Conservation (phyloP, 1,140 invertebrate species). For the Cataglyphis hispanica region DNA sequence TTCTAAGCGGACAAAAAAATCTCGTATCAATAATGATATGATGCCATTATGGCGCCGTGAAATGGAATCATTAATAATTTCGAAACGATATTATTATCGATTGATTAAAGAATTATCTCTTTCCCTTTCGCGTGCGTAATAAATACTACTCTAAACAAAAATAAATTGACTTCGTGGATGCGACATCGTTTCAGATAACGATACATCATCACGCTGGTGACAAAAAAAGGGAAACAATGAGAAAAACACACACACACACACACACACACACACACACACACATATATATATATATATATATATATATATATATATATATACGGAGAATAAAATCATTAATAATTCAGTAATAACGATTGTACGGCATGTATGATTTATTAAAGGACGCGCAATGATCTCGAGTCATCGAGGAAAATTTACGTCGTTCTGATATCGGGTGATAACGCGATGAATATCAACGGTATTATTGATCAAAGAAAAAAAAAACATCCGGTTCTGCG, state of each 20-base stretch:
- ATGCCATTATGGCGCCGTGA: conserved; percentile 36
- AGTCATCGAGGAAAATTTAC: conserved; percentile 25
- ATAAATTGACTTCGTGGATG: conserved; percentile 48
- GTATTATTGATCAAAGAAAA: not conserved
- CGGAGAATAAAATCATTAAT: conserved; percentile 50
- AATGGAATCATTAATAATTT: conserved; percentile 58
- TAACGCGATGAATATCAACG: conserved; percentile 28
- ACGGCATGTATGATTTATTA: conserved; percentile 33
- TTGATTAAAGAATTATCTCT: conserved; percentile 42
- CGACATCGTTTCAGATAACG: conserved; percentile 34
- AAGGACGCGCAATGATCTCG: conserved; percentile 32
- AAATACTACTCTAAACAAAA: not conserved
- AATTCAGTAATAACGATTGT: conserved; percentile 44
- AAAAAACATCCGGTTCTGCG: conserved; percentile 34
- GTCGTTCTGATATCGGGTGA: conserved; percentile 9
- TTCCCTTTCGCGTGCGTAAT: not conserved
- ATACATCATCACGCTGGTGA: conserved; percentile 40
- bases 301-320: too few relatives aligned
- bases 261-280: too few relatives aligned
- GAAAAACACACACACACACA: too few relatives aligned
- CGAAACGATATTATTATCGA: conserved; percentile 56
- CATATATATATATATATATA: too few relatives aligned
- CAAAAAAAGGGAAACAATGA: conserved; percentile 5
- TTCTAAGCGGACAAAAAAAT: conserved; percentile 38
- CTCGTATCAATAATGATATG: conserved; percentile 36